Evolutionary conservation across 2,888 invertebrate genomes (phyloP).

Genomic region (Merodon equestris): DNA sequence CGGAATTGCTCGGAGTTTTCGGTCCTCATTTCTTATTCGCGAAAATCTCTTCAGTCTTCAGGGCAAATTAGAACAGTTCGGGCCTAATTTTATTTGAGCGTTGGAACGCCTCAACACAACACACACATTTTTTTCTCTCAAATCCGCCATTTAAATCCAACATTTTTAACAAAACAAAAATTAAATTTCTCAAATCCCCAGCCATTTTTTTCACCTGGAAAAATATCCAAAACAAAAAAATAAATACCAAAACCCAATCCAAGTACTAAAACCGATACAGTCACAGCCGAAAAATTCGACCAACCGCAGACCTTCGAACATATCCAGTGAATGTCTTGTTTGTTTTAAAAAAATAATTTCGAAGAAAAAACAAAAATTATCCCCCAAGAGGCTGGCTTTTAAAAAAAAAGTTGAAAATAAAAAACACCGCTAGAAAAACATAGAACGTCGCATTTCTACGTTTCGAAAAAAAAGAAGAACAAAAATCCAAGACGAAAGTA

Average conservation of each 20-base stretch:
- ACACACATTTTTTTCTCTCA: conserved; percentile 68
- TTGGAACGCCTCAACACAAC: conserved; percentile 65
- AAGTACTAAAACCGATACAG: conserved; percentile 29
- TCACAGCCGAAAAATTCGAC: conserved; percentile 36
- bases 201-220: conserved; percentile 9
- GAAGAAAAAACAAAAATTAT: conserved; percentile 14
- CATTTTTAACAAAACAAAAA: conserved; percentile 42
- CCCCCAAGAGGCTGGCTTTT: conserved; percentile 29
- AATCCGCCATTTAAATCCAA: conserved; percentile 70
- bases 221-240: no score
- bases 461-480: conserved; percentile 14
- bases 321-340: conserved; percentile 27
- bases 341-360: conserved; percentile 3
- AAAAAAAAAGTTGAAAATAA: conserved; percentile 40
- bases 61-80: conserved; percentile 68
- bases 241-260: conserved; percentile 14
- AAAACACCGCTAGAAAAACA: background rate
- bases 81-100: conserved; percentile 68
- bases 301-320: conserved; percentile 11
- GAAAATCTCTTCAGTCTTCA: conserved; percentile 68
- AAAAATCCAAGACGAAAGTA: conserved; percentile 56
- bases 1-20: conserved; percentile 43
- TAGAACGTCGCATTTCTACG: conserved; percentile 4
- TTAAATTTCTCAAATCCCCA: no score
- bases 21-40: conserved; percentile 41